Evolutionary conservation across 1,140 invertebrate genomes (phyloP).

Genomic region (Polyergus mexicanus): DNA sequence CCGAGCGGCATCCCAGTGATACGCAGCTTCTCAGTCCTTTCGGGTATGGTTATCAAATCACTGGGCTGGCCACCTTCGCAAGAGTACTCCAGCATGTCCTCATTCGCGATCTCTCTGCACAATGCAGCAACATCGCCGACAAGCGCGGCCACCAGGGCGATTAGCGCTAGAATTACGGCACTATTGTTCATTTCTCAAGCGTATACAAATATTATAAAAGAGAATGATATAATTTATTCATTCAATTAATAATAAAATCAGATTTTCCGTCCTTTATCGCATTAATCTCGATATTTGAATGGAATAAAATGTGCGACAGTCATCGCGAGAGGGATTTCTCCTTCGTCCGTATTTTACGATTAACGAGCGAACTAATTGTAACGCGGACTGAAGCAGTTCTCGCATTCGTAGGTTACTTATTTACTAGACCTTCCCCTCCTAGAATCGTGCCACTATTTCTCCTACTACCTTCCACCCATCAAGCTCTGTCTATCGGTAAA

Average conservation of each 20-base stretch:
- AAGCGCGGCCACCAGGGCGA: constrained; percentile 47
- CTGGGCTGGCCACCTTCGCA: constrained; percentile 76
- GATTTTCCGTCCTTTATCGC: background rate
- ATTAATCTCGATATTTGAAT: constrained; percentile 14
- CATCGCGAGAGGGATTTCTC: constrained; percentile 53
- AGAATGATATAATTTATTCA: background rate
- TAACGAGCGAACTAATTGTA: constrained; percentile 68
- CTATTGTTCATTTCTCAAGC: constrained; percentile 52
- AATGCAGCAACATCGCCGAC: constrained; percentile 62
- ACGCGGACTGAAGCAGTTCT: constrained; percentile 81
- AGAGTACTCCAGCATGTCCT: constrained; percentile 80
- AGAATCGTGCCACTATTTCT: constrained; percentile 42
- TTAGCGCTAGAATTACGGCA: constrained; percentile 28
- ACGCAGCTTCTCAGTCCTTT: constrained; percentile 76
- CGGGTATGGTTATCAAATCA: constrained; percentile 78
- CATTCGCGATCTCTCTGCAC: constrained; percentile 75
- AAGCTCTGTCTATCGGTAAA: constrained; percentile 81
- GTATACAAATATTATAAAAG: background rate
- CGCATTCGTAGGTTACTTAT: constrained; percentile 84
- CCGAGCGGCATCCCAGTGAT: constrained; percentile 78
- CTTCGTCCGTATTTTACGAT: constrained; percentile 40
- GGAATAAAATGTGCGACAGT: background rate
- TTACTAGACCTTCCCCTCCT: constrained; percentile 81
- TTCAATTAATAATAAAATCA: background rate
- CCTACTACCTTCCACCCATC: constrained; percentile 77